These are phyloP conservation scores for Epistrophe grossulariae DNA, from an alignment of 2,888 invertebrate genomes.

Conservation along the genomic window DNA sequence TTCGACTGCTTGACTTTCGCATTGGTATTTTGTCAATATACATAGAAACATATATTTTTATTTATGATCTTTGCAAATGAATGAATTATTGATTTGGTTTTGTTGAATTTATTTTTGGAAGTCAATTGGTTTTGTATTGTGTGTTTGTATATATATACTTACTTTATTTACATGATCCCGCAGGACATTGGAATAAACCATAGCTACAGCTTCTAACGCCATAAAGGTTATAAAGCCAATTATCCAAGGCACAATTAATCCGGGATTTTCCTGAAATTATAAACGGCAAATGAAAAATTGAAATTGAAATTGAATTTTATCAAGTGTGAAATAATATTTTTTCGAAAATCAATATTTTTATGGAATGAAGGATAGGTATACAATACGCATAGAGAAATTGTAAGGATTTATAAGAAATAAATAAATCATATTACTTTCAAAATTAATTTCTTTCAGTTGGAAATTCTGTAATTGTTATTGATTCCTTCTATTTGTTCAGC, in stretches of 20 bases:
- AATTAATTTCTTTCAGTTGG: too few species aligned
- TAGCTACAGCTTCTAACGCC: conserved; percentile 91
- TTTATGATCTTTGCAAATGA: not conserved
- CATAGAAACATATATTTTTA: not conserved
- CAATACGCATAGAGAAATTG: too few species aligned
- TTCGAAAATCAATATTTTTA: too few species aligned
- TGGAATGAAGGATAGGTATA: too few species aligned
- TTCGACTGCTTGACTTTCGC: not conserved
- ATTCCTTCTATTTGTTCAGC: too few species aligned
- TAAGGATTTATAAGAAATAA: too few species aligned
- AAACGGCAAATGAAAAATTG: conserved; percentile 44
- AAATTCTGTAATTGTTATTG: too few species aligned
- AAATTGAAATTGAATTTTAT: not conserved
- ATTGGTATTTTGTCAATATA: conserved; percentile 12
- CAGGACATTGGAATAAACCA: conserved; percentile 92
- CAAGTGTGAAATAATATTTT: not conserved
- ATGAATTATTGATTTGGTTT: conserved; percentile 3
- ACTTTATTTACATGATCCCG: conserved; percentile 93
- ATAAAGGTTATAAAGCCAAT: conserved; percentile 92
- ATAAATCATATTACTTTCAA: too few species aligned
- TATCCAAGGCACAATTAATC: conserved; percentile 91
- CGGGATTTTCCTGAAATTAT: conserved; percentile 88
- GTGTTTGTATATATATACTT: conserved; percentile 79
- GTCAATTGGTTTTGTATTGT: conserved; percentile 10
- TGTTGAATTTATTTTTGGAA: not conserved